Evolutionary conservation across 2,797 vertebrate genomes (phyloP).

Genomic region (Tympanoctomys barrerae): DNA sequence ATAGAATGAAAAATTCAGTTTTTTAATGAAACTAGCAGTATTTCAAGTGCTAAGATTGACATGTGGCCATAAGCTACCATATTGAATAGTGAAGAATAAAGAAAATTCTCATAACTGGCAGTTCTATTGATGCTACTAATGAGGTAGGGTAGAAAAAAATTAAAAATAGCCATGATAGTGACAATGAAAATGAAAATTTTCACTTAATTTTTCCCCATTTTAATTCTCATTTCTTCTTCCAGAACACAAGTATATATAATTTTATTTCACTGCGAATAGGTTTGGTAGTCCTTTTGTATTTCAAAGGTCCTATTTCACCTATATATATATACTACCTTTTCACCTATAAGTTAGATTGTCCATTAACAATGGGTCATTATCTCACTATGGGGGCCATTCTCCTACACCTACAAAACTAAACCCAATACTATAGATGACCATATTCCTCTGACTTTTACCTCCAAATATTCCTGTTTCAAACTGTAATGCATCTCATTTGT

Average conservation of each 20-base stretch:
- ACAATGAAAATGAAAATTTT: background rate
- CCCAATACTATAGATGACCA: background rate
- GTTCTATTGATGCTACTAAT: background rate
- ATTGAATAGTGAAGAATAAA: background rate
- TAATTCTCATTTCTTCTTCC: background rate
- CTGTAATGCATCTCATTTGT: background rate
- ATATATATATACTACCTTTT: no score
- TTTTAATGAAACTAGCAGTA: background rate
- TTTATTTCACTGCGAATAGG: background rate
- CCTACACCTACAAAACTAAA: background rate
- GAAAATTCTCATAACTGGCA: background rate
- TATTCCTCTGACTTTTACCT: background rate
- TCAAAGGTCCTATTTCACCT: background rate
- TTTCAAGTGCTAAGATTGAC: background rate
- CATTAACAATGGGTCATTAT: background rate
- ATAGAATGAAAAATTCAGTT: background rate
- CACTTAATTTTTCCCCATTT: background rate
- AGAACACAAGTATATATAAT: background rate
- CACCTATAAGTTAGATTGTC: background rate
- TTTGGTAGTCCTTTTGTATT: background rate
- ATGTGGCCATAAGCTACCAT: no score
- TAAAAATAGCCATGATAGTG: background rate
- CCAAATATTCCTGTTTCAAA: background rate
- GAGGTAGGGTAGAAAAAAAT: background rate
- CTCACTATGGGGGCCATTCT: background rate